These are phyloP conservation scores for Notiomystis cincta DNA, from an alignment of 2,113 vertebrate genomes.

Conservation along the genomic window DNA sequence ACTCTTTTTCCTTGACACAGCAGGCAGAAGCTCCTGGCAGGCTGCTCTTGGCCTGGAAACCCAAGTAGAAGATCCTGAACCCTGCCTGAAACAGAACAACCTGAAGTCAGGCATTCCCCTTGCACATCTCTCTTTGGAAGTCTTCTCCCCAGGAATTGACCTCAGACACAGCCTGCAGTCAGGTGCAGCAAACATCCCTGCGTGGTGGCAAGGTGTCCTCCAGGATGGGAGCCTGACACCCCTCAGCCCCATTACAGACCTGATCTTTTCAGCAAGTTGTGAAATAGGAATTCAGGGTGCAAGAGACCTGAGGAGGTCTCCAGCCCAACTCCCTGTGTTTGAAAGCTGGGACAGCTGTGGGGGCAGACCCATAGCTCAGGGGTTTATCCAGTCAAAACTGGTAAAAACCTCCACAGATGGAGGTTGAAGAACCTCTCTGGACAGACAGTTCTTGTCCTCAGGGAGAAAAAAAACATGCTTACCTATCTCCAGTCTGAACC, in stretches of 20 bases:
- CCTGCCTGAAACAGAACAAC: neutral
- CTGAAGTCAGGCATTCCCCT: neutral
- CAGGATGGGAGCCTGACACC: neutral
- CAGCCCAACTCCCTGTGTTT: rapidly evolving
- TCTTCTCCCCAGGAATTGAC: neutral
- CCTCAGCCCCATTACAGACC: neutral
- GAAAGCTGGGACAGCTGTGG: neutral
- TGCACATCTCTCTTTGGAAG: neutral
- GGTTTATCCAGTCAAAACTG: neutral
- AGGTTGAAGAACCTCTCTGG: neutral
- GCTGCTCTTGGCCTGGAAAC: neutral
- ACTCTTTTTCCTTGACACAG: neutral
- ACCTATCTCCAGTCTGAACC: neutral
- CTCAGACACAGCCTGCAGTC: neutral
- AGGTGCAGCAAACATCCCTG: neutral
- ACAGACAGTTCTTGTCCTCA: neutral
- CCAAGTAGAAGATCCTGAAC: neutral
- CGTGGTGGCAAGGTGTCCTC: rapidly evolving
- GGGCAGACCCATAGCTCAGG: neutral
- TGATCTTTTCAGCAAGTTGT: neutral
- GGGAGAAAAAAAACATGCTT: rapidly evolving
- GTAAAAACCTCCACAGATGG: neutral
- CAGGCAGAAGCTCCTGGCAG: neutral
- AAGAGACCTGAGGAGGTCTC: neutral
- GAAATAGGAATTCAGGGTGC: neutral